Percentiles rank a stretch among this genome's conserved stretches.
Evolutionary conservation across 2,113 vertebrate genomes (phyloP).

Genomic region (Lepus americanus): DNA sequence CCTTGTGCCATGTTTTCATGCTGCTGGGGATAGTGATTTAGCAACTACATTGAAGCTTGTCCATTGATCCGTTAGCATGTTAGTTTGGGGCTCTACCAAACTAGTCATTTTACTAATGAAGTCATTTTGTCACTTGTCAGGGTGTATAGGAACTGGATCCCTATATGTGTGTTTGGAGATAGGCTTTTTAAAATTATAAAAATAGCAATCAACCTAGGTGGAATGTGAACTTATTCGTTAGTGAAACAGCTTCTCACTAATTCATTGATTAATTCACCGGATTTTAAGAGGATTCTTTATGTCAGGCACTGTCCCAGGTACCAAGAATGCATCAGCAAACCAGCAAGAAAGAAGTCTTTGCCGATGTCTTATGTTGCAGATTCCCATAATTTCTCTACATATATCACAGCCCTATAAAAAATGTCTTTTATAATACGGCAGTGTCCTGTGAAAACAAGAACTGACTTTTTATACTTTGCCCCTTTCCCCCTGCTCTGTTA

Average conservation of each 20-base stretch:
- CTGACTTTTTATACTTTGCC: slow-evolving; percentile 6
- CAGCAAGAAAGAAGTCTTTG: neutral
- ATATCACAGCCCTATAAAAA: neutral
- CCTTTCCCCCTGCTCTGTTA: neutral
- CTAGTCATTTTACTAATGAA: neutral
- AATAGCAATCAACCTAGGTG: slow-evolving; percentile 3
- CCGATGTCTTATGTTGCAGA: neutral
- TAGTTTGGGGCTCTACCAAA: neutral
- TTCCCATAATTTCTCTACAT: neutral
- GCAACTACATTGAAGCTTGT: neutral
- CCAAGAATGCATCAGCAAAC: neutral
- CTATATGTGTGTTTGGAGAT: neutral
- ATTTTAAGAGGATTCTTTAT: slow-evolving; percentile 17
- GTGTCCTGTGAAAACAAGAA: slow-evolving; percentile 21
- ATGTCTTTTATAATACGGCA: neutral
- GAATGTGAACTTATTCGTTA: slow-evolving; percentile 15
- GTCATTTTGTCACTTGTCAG: neutral
- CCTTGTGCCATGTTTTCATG: neutral
- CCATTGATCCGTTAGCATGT: neutral
- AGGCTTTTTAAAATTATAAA: slow-evolving; percentile 29
- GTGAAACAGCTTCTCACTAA: neutral
- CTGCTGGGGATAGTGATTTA: neutral
- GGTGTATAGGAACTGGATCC: neutral
- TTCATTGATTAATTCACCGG: slow-evolving; percentile 9
- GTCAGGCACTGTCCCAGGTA: neutral